Percentiles rank a stretch among this genome's conserved stretches.
Evolutionary conservation across 2,797 vertebrate genomes (phyloP).

Genomic region (Otus scops): DNA sequence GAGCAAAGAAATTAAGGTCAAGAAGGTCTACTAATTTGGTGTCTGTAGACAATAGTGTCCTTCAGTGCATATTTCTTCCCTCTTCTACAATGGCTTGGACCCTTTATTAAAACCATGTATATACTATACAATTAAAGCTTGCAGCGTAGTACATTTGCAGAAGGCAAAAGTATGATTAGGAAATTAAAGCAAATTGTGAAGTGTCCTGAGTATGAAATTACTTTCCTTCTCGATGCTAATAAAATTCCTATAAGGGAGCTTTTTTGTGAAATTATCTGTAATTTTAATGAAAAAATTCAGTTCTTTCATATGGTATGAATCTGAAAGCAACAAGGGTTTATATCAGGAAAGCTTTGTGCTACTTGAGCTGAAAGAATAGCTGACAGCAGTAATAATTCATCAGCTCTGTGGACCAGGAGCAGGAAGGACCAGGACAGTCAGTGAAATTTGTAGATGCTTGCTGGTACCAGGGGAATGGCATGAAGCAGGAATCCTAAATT

Average conservation of each 20-base stretch:
- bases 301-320: not conserved
- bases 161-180: not conserved
- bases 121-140: not conserved
- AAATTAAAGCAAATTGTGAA: not conserved
- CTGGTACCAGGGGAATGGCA: not conserved
- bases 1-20: slow-evolving; percentile 43
- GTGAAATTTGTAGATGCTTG: not conserved
- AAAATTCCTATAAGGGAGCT: not conserved
- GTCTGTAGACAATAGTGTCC: not conserved
- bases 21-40: slow-evolving; percentile 10
- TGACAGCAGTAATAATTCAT: not conserved
- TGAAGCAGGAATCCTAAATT: not conserved
- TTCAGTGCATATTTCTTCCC: not conserved
- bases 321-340: not conserved
- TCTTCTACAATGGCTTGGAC: not conserved
- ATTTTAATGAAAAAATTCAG: not conserved
- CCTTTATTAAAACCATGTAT: not conserved
- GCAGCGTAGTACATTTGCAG: not conserved
- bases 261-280: not conserved
- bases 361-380: not conserved
- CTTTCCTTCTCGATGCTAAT: not conserved
- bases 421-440: not conserved
- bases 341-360: not conserved
- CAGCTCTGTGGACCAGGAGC: not conserved
- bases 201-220: not conserved